A percentile compares a stretch with the other conserved stretches of the same genome.
Conservation (phyloP, 2,113 vertebrate species). For the Helogale parvula region DNA sequence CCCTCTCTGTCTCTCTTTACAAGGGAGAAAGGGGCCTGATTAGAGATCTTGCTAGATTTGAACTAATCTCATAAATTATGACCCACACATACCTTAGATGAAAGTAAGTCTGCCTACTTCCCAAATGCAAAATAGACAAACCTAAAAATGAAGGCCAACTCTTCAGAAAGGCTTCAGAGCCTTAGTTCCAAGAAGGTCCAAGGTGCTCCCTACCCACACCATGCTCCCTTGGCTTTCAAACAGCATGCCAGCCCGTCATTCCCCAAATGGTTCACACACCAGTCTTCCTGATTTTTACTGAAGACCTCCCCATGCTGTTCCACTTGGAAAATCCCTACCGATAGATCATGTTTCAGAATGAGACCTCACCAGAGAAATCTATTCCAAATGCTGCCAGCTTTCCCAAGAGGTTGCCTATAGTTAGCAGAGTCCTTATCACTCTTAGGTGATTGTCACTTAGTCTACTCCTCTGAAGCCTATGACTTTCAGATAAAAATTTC, state of each 20-base stretch:
- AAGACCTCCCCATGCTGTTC: no score
- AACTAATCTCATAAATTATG: not conserved
- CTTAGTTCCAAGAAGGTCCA: not conserved
- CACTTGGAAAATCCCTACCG: not conserved
- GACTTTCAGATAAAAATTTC: not conserved
- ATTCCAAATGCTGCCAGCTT: not conserved
- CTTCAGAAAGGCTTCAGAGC: no score
- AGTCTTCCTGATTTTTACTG: accelerated
- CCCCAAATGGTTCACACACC: accelerated
- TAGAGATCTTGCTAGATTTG: not conserved
- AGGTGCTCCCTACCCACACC: accelerated
- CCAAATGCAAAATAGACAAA: accelerated
- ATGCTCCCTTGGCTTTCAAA: no score
- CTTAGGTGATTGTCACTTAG: not conserved
- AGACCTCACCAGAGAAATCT: not conserved
- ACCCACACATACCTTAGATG: not conserved
- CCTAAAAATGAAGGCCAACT: no score
- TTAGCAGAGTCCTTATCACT: not conserved
- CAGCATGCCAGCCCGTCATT: accelerated
- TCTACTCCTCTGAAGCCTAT: not conserved
- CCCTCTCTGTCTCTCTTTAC: not conserved
- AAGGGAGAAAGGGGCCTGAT: not conserved
- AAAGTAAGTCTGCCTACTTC: not conserved
- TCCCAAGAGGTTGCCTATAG: no score
- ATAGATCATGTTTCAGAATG: not conserved